phyloP scores from a whole-genome alignment of 1,140 invertebrate species.

The Carcinoscorpius rotundicauda region DNA sequence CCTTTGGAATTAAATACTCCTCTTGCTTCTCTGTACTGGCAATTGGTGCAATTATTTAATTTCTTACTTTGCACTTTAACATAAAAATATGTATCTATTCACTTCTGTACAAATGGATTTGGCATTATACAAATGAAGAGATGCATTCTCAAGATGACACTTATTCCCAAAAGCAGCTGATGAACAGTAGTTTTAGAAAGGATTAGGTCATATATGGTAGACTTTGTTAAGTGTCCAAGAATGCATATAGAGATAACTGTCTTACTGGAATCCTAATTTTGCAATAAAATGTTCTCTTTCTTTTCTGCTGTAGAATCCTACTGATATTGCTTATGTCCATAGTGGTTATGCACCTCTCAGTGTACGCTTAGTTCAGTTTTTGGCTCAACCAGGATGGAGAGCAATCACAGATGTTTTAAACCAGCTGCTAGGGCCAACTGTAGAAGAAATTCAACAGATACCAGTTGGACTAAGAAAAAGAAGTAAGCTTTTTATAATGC shows the following conservation, averaged over 20 bases:
- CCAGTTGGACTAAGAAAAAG: conserved; percentile 31
- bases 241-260: not conserved
- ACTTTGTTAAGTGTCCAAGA: not conserved
- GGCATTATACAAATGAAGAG: too few species aligned
- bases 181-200: too few species aligned
- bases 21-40: too few species aligned
- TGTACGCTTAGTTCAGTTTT: conserved; percentile 69
- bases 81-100: too few species aligned
- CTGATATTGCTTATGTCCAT: conserved; percentile 86
- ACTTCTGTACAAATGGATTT: too few species aligned
- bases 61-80: too few species aligned
- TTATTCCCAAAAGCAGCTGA: too few species aligned
- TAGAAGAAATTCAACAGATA: conserved; percentile 42
- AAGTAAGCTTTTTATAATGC: conserved; percentile 18
- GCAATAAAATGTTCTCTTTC: conserved; percentile 1
- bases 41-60: too few species aligned
- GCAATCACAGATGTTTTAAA: conserved; percentile 51
- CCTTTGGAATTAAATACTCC: too few species aligned
- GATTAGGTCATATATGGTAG: not conserved
- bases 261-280: not conserved
- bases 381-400: conserved; percentile 71
- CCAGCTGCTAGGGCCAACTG: conserved; percentile 46
- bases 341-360: conserved; percentile 87
- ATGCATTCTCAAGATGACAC: too few species aligned
- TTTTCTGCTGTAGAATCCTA: conserved; percentile 43